Percentiles rank a stretch among this genome's conserved stretches.
Evolutionary conservation across 2,888 invertebrate genomes (phyloP).

Genomic region (Eupithecia exiguata): DNA sequence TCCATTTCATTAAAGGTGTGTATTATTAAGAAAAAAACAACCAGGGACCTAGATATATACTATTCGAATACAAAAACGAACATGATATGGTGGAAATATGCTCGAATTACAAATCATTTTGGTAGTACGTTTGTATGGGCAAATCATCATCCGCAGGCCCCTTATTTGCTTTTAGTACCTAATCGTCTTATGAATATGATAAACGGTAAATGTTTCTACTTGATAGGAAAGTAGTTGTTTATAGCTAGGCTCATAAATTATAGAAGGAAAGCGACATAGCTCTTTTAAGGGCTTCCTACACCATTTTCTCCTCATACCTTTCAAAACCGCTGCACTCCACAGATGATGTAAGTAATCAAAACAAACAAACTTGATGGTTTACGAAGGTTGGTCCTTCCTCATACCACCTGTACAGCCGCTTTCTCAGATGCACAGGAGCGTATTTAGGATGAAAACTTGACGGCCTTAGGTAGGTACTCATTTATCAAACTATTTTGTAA

Average conservation of each 20-base stretch:
- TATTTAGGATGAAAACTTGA: background rate
- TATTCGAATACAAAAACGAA: no score
- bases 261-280: background rate
- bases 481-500: background rate
- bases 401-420: conserved; percentile 52
- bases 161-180: background rate
- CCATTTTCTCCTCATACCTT: conserved; percentile 12
- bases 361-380: conserved; percentile 51
- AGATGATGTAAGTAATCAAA: conserved; percentile 45
- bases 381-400: conserved; percentile 31
- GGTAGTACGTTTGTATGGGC: no score
- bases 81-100: no score
- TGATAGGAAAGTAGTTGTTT: background rate
- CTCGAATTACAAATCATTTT: no score
- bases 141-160: no score
- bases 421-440: conserved; percentile 47
- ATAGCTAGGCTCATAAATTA: background rate
- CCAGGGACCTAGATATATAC: no score
- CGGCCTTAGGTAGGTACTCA: no score
- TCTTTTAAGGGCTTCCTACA: conserved; percentile 11
- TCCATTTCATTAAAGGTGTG: no score
- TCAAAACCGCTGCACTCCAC: background rate
- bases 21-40: no score
- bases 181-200: background rate
- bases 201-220: background rate